Conservation (phyloP, 2,113 vertebrate species). For the Mesoclemmys tuberculata region DNA sequence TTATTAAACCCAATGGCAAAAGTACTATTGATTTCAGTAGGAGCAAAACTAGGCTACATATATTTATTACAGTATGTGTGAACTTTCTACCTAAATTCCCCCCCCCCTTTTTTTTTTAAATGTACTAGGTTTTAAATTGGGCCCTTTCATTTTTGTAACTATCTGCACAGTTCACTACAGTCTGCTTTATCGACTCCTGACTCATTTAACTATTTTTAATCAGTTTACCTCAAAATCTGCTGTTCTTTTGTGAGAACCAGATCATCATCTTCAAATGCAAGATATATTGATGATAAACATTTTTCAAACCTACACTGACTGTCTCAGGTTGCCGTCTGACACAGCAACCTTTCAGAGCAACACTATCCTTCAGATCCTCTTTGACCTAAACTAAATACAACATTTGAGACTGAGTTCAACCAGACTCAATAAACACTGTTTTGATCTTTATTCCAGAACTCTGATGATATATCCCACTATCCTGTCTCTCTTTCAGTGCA, state of each 20-base stretch:
- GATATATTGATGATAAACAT: not conserved
- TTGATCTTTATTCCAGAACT: not conserved
- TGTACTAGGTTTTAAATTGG: accelerated
- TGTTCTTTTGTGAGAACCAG: not conserved
- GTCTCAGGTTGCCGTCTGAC: not conserved
- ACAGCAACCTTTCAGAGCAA: not conserved
- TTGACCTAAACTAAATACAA: not conserved
- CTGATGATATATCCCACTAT: no score
- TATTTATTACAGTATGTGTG: not conserved
- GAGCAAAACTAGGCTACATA: not conserved
- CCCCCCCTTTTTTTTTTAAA: not conserved
- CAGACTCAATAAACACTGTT: not conserved
- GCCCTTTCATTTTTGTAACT: not conserved
- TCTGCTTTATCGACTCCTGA: not conserved
- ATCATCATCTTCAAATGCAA: not conserved
- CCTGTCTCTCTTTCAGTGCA: not conserved
- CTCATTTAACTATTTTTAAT: not conserved
- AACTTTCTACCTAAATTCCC: not conserved
- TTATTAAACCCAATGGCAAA: not conserved
- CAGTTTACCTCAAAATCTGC: not conserved
- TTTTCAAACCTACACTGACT: not conserved
- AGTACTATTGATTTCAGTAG: not conserved
- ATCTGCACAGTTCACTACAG: not conserved
- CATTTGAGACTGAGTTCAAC: not conserved
- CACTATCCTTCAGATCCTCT: not conserved